Evolutionary conservation across 2,113 vertebrate species (phyloP).

Genomic region (Casuarius casuarius): DNA sequence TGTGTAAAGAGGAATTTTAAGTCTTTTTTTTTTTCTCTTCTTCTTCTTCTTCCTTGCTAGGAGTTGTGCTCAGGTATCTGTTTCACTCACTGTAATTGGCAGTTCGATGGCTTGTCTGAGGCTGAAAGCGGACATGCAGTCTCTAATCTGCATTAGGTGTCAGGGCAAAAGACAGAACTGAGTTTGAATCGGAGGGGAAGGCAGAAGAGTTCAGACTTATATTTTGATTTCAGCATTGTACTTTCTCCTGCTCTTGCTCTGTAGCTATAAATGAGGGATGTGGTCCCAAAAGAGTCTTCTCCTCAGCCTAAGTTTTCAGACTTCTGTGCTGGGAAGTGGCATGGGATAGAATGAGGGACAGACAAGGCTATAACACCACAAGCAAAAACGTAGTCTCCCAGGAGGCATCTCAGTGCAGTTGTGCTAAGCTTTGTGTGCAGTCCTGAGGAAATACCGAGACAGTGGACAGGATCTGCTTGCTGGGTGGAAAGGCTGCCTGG

Average conservation of each 20-base stretch:
- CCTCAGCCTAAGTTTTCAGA: neutral
- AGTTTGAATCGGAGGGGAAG: neutral
- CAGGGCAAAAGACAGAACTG: neutral
- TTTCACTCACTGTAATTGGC: neutral
- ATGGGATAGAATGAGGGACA: fast-evolving
- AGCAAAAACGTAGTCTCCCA: neutral
- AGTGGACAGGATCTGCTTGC: fast-evolving
- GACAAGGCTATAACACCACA: neutral
- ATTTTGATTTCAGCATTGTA: neutral
- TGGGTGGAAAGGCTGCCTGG: neutral
- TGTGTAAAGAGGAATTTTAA: neutral
- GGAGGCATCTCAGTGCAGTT: fast-evolving
- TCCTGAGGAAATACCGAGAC: neutral
- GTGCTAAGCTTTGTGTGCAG: neutral
- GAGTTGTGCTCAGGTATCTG: neutral
- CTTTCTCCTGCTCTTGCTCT: neutral
- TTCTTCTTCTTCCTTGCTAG: neutral
- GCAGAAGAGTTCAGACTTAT: neutral
- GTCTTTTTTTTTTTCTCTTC: neutral
- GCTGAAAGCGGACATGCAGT: neutral
- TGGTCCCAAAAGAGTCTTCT: neutral
- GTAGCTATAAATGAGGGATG: neutral
- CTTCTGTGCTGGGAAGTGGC: fast-evolving
- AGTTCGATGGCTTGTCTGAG: neutral
- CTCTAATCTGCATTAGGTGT: neutral